Conservation (phyloP, 2,797 vertebrate species). For the Zalophus californianus region DNA sequence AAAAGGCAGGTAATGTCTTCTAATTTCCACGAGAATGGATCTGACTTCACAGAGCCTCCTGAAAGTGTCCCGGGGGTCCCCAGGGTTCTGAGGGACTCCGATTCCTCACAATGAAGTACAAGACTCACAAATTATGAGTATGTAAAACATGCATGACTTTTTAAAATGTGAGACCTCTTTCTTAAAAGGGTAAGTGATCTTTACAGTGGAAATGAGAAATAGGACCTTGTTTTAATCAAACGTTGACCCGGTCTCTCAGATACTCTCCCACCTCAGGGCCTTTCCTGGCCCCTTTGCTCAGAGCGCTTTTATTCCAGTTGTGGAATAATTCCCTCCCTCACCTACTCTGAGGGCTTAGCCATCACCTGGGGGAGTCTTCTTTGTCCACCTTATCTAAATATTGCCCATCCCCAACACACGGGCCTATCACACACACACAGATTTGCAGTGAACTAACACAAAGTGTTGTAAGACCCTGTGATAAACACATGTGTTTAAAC, state of each 20-base stretch:
- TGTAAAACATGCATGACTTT: neutral
- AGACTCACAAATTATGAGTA: neutral
- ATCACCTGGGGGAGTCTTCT: neutral
- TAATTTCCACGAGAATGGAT: neutral
- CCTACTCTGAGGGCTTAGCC: neutral
- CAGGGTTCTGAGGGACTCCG: neutral
- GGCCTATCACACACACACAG: neutral
- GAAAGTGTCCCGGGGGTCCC: neutral
- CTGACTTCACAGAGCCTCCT: neutral
- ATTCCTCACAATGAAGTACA: neutral
- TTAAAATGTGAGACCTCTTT: neutral
- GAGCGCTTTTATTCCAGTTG: neutral
- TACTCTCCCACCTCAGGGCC: neutral
- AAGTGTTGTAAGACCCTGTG: neutral
- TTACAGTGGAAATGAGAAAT: neutral
- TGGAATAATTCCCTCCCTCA: neutral
- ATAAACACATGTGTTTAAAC: neutral
- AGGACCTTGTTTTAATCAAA: neutral
- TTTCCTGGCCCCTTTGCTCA: neutral
- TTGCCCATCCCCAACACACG: neutral
- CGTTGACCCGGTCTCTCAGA: neutral
- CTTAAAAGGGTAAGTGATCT: neutral
- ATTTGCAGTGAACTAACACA: neutral
- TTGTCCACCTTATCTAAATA: neutral
- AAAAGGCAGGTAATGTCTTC: neutral